Evolutionary conservation across 2,888 invertebrate genomes (phyloP).

Genomic region (Euphydryas editha): DNA sequence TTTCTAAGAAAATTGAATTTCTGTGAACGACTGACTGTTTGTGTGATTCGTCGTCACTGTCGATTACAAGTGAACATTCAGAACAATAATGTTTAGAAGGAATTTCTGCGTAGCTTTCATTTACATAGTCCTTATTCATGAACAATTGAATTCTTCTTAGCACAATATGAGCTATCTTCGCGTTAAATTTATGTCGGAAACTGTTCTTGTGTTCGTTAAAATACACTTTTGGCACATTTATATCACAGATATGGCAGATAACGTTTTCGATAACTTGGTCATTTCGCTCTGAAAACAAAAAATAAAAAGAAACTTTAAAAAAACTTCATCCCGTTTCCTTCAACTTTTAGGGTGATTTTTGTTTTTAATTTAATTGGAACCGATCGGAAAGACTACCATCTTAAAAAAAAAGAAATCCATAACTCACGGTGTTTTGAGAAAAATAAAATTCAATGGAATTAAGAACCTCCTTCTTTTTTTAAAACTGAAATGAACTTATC

Average conservation of each 20-base stretch:
- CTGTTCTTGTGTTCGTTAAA: slow-evolving; percentile 48
- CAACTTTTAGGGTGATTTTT: too few relatives aligned
- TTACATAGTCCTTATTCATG: slow-evolving; percentile 23
- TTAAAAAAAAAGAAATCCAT: too few relatives aligned
- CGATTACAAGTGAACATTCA: slow-evolving; percentile 43
- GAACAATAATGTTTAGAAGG: slow-evolving; percentile 47
- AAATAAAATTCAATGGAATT: too few relatives aligned
- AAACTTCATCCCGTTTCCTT: too few relatives aligned
- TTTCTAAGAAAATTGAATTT: slow-evolving; percentile 44
- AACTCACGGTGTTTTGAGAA: too few relatives aligned
- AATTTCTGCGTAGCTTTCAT: slow-evolving; percentile 13
- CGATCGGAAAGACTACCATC: too few relatives aligned
- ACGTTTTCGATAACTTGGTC: slow-evolving; percentile 27
- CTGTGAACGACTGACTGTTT: slow-evolving; percentile 44
- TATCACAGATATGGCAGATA: slow-evolving; percentile 53
- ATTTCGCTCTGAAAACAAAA: not conserved
- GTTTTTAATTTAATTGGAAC: too few relatives aligned
- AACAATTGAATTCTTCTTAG: slow-evolving; percentile 47
- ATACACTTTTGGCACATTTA: slow-evolving; percentile 49
- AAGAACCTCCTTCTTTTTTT: too few relatives aligned
- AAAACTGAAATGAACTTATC: too few relatives aligned
- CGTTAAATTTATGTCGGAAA: slow-evolving; percentile 46
- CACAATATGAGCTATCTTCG: slow-evolving; percentile 47
- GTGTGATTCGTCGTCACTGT: slow-evolving; percentile 41
- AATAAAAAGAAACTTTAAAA: too few relatives aligned